Conservation (phyloP, 1,140 invertebrate genomes). For the Drosophila santomea region DNA sequence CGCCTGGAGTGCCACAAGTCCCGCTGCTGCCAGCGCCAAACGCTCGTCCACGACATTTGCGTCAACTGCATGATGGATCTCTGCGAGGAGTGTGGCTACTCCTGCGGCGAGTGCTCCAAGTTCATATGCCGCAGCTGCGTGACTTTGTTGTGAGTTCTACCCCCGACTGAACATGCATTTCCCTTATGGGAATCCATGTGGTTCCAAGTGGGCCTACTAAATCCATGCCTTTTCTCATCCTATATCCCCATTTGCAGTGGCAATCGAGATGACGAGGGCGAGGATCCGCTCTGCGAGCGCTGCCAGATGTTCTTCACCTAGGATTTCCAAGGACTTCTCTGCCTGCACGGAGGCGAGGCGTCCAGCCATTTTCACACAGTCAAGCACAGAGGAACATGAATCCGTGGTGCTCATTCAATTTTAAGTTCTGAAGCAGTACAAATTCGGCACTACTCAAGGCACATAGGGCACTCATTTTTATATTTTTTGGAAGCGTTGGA, state of each 20-base stretch:
- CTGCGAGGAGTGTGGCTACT: slow-evolving; percentile 77
- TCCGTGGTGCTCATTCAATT: neutral
- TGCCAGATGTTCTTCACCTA: slow-evolving; percentile 62
- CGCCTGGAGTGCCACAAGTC: slow-evolving; percentile 38
- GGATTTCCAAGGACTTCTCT: neutral
- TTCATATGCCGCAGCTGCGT: slow-evolving; percentile 74
- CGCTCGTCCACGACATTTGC: slow-evolving; percentile 57
- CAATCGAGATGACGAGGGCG: slow-evolving; percentile 30
- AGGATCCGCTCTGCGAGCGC: slow-evolving; percentile 55
- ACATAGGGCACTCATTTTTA: slow-evolving; percentile 1
- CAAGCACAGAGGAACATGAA: neutral
- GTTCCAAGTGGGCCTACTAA: too few relatives aligned
- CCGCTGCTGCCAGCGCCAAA: slow-evolving; percentile 56
- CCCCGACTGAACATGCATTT: too few relatives aligned
- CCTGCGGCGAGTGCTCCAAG: slow-evolving; percentile 61
- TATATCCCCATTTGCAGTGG: slow-evolving; percentile 27
- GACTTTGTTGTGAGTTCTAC: slow-evolving; percentile 67
- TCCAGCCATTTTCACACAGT: neutral
- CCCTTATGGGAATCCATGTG: too few relatives aligned
- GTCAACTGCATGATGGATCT: slow-evolving; percentile 61
- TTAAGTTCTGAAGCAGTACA: slow-evolving; percentile 20
- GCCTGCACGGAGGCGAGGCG: too few relatives aligned
- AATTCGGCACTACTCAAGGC: slow-evolving; percentile 3
- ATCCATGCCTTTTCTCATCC: too few relatives aligned
- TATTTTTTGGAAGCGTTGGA: slow-evolving; percentile 7